phyloP scores from a whole-genome alignment of 2,797 vertebrate species.

The Bradypus variegatus region DNA sequence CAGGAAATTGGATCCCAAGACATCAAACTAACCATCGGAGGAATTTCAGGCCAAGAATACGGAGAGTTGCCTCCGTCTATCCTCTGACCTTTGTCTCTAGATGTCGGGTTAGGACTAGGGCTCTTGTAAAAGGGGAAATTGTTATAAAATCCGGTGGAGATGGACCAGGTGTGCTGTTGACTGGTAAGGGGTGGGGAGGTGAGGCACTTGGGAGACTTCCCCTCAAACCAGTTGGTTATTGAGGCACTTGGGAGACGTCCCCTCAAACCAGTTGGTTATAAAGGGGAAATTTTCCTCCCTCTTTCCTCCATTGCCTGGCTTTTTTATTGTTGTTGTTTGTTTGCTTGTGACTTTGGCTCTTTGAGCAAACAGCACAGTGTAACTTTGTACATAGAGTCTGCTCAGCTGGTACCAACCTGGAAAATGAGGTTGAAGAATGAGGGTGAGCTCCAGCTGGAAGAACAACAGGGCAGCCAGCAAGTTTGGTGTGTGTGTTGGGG shows the following conservation, averaged over 20 bases:
- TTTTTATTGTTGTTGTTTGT: neutral
- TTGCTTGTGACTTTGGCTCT: neutral
- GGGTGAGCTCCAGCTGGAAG: neutral
- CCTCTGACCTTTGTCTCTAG: constrained; percentile 35
- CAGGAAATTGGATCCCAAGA: neutral
- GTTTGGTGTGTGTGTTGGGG: neutral
- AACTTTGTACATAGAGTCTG: neutral
- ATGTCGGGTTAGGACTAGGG: neutral
- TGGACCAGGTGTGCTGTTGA: neutral
- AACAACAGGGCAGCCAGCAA: neutral
- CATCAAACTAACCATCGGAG: neutral
- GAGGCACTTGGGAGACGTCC: constrained; percentile 21
- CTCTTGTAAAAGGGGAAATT: neutral
- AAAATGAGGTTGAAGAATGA: neutral
- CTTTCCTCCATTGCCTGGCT: neutral
- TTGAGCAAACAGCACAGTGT: neutral
- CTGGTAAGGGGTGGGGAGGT: neutral
- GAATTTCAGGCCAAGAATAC: neutral
- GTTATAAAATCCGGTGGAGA: neutral
- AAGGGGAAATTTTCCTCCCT: neutral
- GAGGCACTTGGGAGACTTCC: constrained; percentile 21
- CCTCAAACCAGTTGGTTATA: neutral
- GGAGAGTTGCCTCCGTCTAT: neutral
- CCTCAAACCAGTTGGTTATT: neutral
- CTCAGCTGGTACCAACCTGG: constrained; percentile 22